These are phyloP conservation scores for Gnathonemus echidnorhynchus DNA, from an alignment of 2,113 vertebrate species.

Conservation along the genomic window DNA sequence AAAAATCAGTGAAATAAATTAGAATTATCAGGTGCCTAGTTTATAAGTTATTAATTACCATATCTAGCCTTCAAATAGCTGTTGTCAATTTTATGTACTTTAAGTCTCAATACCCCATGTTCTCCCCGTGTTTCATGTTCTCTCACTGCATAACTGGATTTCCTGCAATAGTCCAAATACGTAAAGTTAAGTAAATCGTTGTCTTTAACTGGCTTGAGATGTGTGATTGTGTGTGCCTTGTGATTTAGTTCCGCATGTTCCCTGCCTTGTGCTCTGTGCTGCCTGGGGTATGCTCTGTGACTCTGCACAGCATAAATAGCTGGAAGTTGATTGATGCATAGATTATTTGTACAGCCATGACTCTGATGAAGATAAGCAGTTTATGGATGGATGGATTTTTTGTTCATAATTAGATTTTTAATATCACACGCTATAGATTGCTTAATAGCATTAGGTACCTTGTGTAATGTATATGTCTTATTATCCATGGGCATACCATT, in stretches of 20 bases:
- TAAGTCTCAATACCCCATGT: not conserved
- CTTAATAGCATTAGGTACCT: not conserved
- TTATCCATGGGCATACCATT: not conserved
- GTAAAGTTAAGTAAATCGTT: not conserved
- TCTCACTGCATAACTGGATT: not conserved
- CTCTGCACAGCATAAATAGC: not conserved
- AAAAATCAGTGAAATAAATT: not conserved
- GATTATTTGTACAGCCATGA: not conserved
- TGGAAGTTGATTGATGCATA: not conserved
- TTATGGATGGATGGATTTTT: not conserved
- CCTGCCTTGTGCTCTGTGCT: not conserved
- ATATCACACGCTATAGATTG: not conserved
- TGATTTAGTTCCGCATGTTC: not conserved
- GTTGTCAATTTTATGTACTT: not conserved
- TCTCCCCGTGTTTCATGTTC: not conserved
- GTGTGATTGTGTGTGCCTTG: not conserved
- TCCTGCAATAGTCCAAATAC: not conserved
- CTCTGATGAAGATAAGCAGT: not conserved
- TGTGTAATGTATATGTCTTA: not conserved
- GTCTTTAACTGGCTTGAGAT: not conserved
- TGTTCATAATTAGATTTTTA: not conserved
- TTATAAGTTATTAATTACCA: not conserved
- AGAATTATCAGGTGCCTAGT: not conserved
- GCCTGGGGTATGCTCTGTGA: not conserved
- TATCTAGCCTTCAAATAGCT: not conserved